Percentiles rank a stretch among this genome's conserved stretches.
These are phyloP conservation scores for Acanthopagrus latus DNA, from an alignment of 2,797 vertebrate genomes.

Conservation along the genomic window DNA sequence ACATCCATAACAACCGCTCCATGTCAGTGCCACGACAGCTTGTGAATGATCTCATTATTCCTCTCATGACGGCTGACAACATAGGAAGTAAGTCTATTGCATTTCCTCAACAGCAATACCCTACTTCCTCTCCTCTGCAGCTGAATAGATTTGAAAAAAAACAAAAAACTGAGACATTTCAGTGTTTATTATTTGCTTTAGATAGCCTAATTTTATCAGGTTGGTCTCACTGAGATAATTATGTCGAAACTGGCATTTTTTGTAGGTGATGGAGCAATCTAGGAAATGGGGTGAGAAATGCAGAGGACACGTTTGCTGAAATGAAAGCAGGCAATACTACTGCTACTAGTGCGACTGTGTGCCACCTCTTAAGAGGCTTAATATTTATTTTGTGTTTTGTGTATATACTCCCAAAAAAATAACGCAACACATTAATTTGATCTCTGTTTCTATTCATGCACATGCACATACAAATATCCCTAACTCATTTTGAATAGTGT, in stretches of 20 bases:
- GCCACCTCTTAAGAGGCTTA: not conserved
- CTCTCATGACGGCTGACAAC: constrained; percentile 40
- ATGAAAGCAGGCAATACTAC: not conserved
- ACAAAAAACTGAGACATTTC: not conserved
- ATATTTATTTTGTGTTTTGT: too few relatives aligned
- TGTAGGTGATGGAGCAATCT: not conserved
- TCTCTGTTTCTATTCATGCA: too few relatives aligned
- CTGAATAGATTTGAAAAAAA: not conserved
- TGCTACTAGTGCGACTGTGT: not conserved
- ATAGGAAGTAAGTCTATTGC: constrained; percentile 49
- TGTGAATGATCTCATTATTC: constrained; percentile 62
- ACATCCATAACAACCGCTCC: constrained; percentile 57
- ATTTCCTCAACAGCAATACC: constrained; percentile 68
- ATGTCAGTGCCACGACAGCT: constrained; percentile 55
- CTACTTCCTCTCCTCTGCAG: constrained; percentile 24
- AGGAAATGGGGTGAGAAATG: not conserved
- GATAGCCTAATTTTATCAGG: too few relatives aligned
- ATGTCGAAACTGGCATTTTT: too few relatives aligned
- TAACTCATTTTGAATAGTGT: too few relatives aligned
- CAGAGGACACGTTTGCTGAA: not conserved
- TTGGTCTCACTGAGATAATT: too few relatives aligned
- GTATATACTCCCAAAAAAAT: too few relatives aligned
- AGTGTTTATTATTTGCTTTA: not conserved
- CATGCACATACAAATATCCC: too few relatives aligned
- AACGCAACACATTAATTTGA: too few relatives aligned